A percentile compares a stretch with the other conserved stretches of the same genome.
These are phyloP conservation scores for Cacatua alba DNA, from an alignment of 2,113 vertebrate species.

Conservation along the genomic window DNA sequence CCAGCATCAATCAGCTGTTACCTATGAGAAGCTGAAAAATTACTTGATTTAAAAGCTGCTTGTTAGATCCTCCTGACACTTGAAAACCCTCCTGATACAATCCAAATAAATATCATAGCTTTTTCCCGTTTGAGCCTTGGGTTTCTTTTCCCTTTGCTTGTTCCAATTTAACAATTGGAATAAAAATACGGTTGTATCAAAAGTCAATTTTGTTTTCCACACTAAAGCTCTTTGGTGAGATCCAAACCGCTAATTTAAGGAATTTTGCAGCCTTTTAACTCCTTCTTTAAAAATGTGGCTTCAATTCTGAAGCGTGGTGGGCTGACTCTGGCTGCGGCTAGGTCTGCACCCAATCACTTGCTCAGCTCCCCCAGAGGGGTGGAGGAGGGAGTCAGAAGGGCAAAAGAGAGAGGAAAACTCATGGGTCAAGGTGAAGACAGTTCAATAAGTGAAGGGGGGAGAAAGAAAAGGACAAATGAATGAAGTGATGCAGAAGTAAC, in stretches of 20 bases:
- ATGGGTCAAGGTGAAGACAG: not conserved
- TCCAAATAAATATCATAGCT: not conserved
- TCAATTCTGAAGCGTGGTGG: not conserved
- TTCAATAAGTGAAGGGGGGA: not conserved
- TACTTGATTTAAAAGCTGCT: not conserved
- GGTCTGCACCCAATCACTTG: not conserved
- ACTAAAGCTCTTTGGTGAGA: not conserved
- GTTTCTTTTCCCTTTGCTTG: not conserved
- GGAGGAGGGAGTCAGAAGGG: not conserved
- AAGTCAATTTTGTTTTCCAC: not conserved
- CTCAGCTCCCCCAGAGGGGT: not conserved
- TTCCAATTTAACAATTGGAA: not conserved
- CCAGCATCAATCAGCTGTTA: not conserved
- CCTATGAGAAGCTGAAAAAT: not conserved
- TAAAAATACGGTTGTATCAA: not conserved
- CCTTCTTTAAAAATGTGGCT: not conserved
- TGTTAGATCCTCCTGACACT: not conserved
- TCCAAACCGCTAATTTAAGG: not conserved
- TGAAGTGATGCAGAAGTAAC: not conserved
- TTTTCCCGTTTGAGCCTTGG: not conserved
- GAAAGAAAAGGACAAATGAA: not conserved
- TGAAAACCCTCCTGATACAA: not conserved
- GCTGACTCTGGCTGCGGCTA: not conserved
- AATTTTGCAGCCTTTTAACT: not conserved
- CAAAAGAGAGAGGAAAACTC: not conserved